These are phyloP conservation scores for Phrynocephalus forsythii DNA, from an alignment of 2,797 vertebrate genomes.

Conservation along the genomic window DNA sequence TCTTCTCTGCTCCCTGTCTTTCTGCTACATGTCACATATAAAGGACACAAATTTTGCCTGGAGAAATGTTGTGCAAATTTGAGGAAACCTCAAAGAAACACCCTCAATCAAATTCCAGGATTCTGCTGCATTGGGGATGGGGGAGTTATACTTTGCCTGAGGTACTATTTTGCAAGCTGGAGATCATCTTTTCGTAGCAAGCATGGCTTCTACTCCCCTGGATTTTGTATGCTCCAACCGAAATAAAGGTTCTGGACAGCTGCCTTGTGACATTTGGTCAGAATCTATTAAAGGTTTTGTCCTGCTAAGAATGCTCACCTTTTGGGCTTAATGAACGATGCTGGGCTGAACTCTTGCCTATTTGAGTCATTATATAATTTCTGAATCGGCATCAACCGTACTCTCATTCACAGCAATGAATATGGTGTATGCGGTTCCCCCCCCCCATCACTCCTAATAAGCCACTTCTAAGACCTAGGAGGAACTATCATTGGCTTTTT, in stretches of 20 bases:
- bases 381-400: accelerated
- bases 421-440: background rate
- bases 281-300: background rate
- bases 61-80: no score
- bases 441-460: background rate
- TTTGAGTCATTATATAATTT: accelerated
- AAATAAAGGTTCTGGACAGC: background rate
- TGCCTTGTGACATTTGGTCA: no score
- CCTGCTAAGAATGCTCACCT: background rate
- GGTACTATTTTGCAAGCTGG: no score
- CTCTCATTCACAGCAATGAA: accelerated
- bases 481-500: constrained; percentile 29
- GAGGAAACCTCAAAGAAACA: no score
- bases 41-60: no score
- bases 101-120: no score
- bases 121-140: no score
- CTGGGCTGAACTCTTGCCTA: background rate
- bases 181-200: no score
- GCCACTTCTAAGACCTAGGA: background rate
- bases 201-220: no score
- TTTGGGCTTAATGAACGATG: background rate
- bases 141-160: no score
- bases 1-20: no score
- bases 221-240: background rate
- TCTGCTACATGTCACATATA: no score